Base-by-base conservation (phyloP, 1,140 invertebrate species). In the Hestina assimilis region DNA sequence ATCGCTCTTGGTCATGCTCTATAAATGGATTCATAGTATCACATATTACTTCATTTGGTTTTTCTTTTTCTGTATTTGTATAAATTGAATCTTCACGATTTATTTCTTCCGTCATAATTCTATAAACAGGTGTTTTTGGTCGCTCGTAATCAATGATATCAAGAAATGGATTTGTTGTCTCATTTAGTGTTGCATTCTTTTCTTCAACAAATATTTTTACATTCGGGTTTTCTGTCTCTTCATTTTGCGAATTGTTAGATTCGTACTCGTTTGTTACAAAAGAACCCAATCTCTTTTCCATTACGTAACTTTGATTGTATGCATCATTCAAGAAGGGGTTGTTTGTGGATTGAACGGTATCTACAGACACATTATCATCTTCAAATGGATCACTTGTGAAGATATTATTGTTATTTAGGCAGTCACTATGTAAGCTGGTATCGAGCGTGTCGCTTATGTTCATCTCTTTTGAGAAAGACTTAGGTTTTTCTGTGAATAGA, bases 11-110 rank as follows among this genome's bases (percentile, higher is more conserved):
- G 51, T 76, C 59, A 59, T 72, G 75, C 11, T 77, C 61, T 40
- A 79, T 74, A 50, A 84, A 82, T 2, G 77, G 81, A 66, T 84
- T 84, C 56, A 46, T 75, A 83, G 79, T 83, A 4, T 64, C 69
- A 26, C 15, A 71, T 59, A 47, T 54, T 59, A 46, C 73, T 21
- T 75, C 73, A 35, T 20, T 50, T 9, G 59, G 17, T 11, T 57
- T 26, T 56, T 72, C 63, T 17, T 17, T 63, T 14, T 72, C 70
- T 8, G 65, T 26, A 29, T 73, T 57, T n/a, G 69, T 48, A 45
- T 65, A 73, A 6, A 66, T 43, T 23, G 71, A 72, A 47, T 77
- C 72, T 33, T 54, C 50, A 9, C 60, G 63, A 51, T 73, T 53
- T 46, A 62, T 38, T 29, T 79, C 69, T 21, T 60, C 74, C 8